phyloP scores from a whole-genome alignment of 2,888 invertebrate genomes.

The Allacma fusca region DNA sequence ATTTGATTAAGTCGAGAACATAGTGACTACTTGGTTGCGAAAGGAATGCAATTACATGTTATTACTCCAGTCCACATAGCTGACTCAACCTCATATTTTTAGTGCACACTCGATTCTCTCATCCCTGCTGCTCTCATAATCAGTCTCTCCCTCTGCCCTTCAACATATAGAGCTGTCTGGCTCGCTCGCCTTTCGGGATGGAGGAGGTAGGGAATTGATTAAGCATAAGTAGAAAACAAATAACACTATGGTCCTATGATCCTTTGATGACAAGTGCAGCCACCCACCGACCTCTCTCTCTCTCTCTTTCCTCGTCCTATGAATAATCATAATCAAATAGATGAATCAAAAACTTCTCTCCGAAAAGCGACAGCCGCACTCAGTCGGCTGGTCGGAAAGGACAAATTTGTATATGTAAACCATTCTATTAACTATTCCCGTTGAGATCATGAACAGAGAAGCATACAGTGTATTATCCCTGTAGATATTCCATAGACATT shows the following conservation, averaged over 20 bases:
- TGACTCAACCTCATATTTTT: constrained; percentile 41
- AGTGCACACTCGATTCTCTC: constrained; percentile 21
- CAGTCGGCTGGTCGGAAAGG: not conserved
- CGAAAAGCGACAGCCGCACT: not conserved
- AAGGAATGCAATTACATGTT: constrained; percentile 44
- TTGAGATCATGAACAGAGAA: too few species aligned
- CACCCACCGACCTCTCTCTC: constrained; percentile 2
- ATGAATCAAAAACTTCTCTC: constrained; percentile 12
- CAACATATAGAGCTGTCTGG: not conserved
- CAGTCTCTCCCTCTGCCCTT: not conserved
- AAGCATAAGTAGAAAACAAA: constrained; percentile 50
- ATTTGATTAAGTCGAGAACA: constrained; percentile 40
- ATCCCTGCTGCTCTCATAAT: not conserved
- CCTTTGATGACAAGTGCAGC: constrained; percentile 39
- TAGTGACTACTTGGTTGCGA: constrained; percentile 32
- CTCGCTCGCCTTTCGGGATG: constrained; percentile 47
- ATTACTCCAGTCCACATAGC: constrained; percentile 36
- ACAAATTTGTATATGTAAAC: too few species aligned
- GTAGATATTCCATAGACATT: too few species aligned
- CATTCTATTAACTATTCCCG: too few species aligned
- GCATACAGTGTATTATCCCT: too few species aligned
- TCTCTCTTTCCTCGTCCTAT: not conserved
- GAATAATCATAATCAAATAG: constrained; percentile 24
- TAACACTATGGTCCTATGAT: constrained; percentile 13
- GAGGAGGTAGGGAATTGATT: constrained; percentile 50